A percentile compares a stretch with the other conserved stretches of the same genome.
phyloP scores from a whole-genome alignment of 2,797 vertebrate species.

The Parauchenoglanis punctatus region DNA sequence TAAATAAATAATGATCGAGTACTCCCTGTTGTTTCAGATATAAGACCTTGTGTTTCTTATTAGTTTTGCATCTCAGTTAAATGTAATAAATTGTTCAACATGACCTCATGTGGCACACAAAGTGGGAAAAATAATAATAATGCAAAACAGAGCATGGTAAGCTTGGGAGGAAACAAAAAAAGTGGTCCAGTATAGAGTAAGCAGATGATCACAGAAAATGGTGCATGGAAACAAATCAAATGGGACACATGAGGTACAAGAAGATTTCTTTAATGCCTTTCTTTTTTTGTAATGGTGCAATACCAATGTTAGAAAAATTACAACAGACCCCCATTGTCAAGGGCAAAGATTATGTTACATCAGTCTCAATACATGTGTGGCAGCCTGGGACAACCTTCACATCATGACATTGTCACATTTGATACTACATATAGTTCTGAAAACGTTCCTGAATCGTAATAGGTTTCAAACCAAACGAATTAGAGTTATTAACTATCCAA shows the following conservation, averaged over 20 bases:
- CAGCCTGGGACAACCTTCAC: not conserved
- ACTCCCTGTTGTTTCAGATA: not conserved
- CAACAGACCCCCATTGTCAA: not conserved
- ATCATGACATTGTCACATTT: not conserved
- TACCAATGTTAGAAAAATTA: constrained; percentile 15
- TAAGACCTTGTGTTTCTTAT: not conserved
- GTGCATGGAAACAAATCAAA: constrained; percentile 45
- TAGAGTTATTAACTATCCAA: not conserved
- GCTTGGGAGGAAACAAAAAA: not conserved
- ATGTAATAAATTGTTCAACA: not conserved
- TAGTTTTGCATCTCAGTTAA: not conserved
- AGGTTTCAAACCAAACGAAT: not conserved
- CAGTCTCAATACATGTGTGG: not conserved
- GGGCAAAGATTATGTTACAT: not conserved
- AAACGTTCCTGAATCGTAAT: not conserved
- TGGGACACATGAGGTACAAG: constrained; percentile 35
- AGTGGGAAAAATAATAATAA: not conserved
- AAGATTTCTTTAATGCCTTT: constrained; percentile 39
- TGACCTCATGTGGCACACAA: not conserved
- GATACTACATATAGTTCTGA: not conserved
- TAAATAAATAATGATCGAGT: not conserved
- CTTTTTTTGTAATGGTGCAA: constrained; percentile 13
- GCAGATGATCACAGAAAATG: not conserved
- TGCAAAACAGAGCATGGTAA: not conserved
- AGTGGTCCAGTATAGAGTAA: not conserved